Conservation (phyloP, 2,797 vertebrate genomes). For the Micrastur ruficollis region DNA sequence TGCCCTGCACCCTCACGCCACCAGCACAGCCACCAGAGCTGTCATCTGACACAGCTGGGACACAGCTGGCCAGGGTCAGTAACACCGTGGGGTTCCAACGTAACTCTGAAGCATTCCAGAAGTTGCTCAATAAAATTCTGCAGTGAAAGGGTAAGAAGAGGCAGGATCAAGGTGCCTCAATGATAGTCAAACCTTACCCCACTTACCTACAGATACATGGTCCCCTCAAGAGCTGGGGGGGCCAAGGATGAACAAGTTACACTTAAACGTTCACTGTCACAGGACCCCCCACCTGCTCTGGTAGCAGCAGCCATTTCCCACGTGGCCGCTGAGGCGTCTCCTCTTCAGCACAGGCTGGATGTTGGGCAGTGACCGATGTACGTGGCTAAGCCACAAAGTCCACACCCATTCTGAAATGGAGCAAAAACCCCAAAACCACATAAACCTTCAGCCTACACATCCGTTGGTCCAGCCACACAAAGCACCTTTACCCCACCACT, state of each 20-base stretch:
- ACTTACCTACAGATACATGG: background rate
- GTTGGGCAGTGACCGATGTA: background rate
- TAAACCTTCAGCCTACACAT: background rate
- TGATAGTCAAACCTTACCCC: background rate
- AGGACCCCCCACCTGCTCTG: background rate
- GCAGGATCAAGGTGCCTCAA: background rate
- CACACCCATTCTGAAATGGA: background rate
- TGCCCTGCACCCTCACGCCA: background rate
- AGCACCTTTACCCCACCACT: background rate
- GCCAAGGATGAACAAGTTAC: background rate
- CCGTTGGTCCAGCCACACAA: background rate
- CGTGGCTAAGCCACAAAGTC: background rate
- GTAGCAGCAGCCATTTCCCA: background rate
- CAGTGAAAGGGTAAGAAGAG: background rate
- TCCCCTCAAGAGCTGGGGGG: background rate
- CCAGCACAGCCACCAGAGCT: background rate
- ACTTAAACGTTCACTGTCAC: background rate
- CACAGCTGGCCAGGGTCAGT: background rate
- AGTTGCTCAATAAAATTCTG: background rate
- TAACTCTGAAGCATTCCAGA: background rate
- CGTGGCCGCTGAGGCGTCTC: background rate
- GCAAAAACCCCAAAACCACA: background rate
- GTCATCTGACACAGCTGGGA: background rate
- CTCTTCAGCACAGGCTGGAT: background rate
- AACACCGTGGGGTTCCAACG: fast-evolving